A percentile compares a stretch with the other conserved stretches of the same genome.
Conservation (phyloP, 1,140 invertebrate genomes). For the Euschistus heros region DNA sequence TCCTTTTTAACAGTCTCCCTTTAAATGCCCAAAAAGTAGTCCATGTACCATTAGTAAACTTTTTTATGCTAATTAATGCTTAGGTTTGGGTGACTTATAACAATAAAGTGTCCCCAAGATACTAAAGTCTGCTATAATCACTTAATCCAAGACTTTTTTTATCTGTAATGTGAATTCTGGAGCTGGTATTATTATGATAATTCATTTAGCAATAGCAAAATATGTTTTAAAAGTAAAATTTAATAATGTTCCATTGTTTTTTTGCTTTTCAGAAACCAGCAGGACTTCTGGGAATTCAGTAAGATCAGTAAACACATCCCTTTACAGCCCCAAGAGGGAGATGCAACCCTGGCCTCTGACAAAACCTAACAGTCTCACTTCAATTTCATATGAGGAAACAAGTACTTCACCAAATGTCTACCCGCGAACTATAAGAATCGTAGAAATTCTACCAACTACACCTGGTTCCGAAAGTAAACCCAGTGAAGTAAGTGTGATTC, state of each 20-base stretch:
- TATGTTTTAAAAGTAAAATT: too few relatives aligned
- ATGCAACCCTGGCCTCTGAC: constrained; percentile 31
- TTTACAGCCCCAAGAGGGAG: constrained; percentile 27
- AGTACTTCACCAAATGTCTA: constrained; percentile 1
- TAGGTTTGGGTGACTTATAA: too few relatives aligned
- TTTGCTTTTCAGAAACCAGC: constrained; percentile 9
- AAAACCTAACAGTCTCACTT: constrained; percentile 17
- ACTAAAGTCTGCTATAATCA: too few relatives aligned
- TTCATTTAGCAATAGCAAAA: too few relatives aligned
- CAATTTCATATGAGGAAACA: constrained; percentile 3
- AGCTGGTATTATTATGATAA: too few relatives aligned
- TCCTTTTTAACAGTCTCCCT: too few relatives aligned
- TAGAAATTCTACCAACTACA: constrained; percentile 22
- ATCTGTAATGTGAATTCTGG: too few relatives aligned
- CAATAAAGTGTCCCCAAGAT: too few relatives aligned
- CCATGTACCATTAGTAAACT: too few relatives aligned
- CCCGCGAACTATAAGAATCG: constrained; percentile 23
- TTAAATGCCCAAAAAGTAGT: too few relatives aligned
- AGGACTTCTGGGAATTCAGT: neutral
- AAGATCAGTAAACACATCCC: constrained; percentile 1
- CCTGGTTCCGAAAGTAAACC: neutral
- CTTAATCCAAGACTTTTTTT: too few relatives aligned
- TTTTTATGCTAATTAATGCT: too few relatives aligned
- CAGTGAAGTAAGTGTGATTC: constrained; percentile 17
- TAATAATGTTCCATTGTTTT: neutral